These are phyloP conservation scores for Bactericera cockerelli DNA, from an alignment of 1,140 invertebrate genomes.

Conservation along the genomic window DNA sequence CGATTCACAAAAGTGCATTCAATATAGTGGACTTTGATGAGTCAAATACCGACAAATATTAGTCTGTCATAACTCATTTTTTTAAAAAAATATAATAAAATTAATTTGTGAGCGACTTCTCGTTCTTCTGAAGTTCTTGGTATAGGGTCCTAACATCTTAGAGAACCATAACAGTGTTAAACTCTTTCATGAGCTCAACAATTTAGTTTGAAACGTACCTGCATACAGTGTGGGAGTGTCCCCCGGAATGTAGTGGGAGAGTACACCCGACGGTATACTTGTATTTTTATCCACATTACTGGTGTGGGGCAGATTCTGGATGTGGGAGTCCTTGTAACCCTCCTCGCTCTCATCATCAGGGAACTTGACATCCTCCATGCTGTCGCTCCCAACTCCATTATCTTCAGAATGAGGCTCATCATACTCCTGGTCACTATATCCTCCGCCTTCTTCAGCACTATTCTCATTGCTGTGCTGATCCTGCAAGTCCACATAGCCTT, in stretches of 20 bases:
- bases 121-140: too few species aligned
- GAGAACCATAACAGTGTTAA: too few species aligned
- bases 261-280: conserved; percentile 20
- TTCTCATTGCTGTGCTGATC: conserved; percentile 14
- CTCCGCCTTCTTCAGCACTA: neutral
- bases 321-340: neutral
- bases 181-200: too few species aligned
- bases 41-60: too few species aligned
- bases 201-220: too few species aligned
- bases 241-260: conserved; percentile 33
- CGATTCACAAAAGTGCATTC: too few species aligned
- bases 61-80: too few species aligned
- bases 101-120: too few species aligned
- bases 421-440: neutral
- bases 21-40: too few species aligned
- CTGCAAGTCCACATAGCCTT: conserved; percentile 59
- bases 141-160: too few species aligned
- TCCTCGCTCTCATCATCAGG: neutral
- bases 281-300: conserved; percentile 1
- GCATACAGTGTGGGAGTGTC: conserved; percentile 51
- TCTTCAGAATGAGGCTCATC: neutral
- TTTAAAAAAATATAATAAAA: too few species aligned
- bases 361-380: neutral
- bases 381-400: neutral
- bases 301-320: neutral